These are phyloP conservation scores for Elgaria multicarinata DNA, from an alignment of 2,113 vertebrate species.

Conservation along the genomic window DNA sequence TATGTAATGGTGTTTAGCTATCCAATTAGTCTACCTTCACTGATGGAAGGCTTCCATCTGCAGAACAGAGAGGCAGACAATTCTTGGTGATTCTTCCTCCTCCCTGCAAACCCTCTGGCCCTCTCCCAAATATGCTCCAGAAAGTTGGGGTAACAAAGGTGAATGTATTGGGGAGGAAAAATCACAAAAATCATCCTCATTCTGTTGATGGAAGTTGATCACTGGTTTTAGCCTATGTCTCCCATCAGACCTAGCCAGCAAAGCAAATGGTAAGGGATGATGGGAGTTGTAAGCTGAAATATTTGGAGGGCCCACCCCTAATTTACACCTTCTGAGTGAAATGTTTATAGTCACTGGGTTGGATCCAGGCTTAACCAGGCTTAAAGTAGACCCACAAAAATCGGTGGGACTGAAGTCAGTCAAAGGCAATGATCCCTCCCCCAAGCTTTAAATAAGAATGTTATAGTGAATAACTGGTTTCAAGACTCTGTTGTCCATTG, in stretches of 20 bases:
- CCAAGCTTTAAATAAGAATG: neutral
- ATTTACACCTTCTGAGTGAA: neutral
- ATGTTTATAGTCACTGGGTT: neutral
- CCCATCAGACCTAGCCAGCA: no score
- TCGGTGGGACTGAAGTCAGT: neutral
- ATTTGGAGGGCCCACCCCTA: no score
- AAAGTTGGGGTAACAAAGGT: no score
- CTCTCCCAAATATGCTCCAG: no score
- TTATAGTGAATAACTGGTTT: neutral
- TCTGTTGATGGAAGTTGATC: no score
- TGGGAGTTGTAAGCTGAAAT: no score
- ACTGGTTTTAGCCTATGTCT: no score
- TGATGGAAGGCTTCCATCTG: neutral
- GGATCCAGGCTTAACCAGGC: neutral
- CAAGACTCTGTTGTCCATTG: neutral
- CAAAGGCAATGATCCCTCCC: neutral
- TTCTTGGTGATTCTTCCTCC: no score
- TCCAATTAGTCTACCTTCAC: neutral
- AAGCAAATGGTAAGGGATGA: no score
- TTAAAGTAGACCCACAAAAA: neutral
- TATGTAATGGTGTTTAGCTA: neutral
- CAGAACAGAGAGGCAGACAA: neutral
- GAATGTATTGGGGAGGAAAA: no score
- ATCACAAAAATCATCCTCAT: no score
- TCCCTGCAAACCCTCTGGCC: no score